Evolutionary conservation across 2,888 invertebrate species (phyloP).

Genomic region (Syrphus vitripennis): DNA sequence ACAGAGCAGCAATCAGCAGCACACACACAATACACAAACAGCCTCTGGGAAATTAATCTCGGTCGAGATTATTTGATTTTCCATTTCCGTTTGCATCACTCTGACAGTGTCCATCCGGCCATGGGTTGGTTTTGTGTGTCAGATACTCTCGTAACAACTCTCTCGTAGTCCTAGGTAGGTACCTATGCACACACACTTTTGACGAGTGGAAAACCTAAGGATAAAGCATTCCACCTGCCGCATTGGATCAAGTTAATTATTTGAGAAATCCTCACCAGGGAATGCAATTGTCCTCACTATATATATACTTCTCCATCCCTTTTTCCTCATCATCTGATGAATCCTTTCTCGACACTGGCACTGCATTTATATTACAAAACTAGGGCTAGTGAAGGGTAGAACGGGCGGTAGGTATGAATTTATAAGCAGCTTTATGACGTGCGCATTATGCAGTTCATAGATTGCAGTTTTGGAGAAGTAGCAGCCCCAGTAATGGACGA

Average conservation of each 20-base stretch:
- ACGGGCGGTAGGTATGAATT: not conserved
- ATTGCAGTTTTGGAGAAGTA: conserved; percentile 35
- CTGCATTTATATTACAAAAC: conserved; percentile 16
- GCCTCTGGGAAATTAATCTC: conserved; percentile 70
- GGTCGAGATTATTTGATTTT: conserved; percentile 68
- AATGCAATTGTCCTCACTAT: conserved; percentile 35
- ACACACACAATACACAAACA: not conserved
- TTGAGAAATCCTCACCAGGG: conserved; percentile 50
- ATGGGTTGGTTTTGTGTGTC: conserved; percentile 10
- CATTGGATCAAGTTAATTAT: conserved; percentile 63
- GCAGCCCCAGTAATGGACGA: conserved; percentile 31
- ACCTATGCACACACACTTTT: not conserved
- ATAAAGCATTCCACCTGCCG: conserved; percentile 46
- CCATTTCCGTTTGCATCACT: conserved; percentile 67
- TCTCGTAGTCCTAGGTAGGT: no score
- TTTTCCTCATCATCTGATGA: not conserved
- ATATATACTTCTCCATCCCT: not conserved
- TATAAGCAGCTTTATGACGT: conserved; percentile 28
- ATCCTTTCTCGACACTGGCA: not conserved
- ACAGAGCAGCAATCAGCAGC: not conserved
- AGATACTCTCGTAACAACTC: not conserved
- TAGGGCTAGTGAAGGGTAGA: not conserved
- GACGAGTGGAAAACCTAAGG: conserved; percentile 2
- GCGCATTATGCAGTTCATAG: conserved; percentile 14
- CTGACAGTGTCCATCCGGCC: conserved; percentile 59